Base-by-base conservation (phyloP, 2,797 vertebrate species). In the Onychomys arenicola region DNA sequence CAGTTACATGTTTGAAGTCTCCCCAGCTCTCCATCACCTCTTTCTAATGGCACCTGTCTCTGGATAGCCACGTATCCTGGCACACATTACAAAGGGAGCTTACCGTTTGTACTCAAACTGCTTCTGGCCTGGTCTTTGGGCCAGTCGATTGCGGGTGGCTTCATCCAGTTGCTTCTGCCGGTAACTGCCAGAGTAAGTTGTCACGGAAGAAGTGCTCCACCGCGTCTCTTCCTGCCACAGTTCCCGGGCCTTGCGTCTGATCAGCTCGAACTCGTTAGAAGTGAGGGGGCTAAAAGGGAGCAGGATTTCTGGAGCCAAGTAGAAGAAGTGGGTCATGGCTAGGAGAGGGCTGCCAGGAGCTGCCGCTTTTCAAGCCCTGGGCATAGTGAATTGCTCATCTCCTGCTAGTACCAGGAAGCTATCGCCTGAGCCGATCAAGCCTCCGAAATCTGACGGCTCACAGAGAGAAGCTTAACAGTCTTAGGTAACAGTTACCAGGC, bases 401-500 rank as follows among this genome's bases (percentile, higher is more conserved):
- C 37, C 96, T 91, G 91, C 93, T 0, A 3, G 93, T 80, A 82
- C n/a, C 67, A 88, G 97, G 94, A 89, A 90, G 87, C 17, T 57
- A 57, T 25, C 32, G 29, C 52, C 43, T 0, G 2, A 23, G 80
- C 43, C 85, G 37, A 55, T 95, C 90, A 9, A 91, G 96, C 77
- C 91, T 46, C 52, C 73, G 10, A 80, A 83, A 93, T 96, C 97
- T 52, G 84, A 96, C 19, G 3, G 92, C 89, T 95, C 97, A 96
- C 90, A 81, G 90, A 96, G 65, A 95, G 97, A 97, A 93, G 95
- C 81, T 93, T 93, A 40, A 89, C 80, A 89, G 90, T 52, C 98
- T 97, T 97, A 97, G 98, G 98, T 97, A 96, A 96, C 34, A 0
- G 98, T 98, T 98, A 98, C 98, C 98, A 98, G 98, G 99, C 98